These are phyloP conservation scores for Drosophila neotestacea DNA, from an alignment of 2,888 invertebrate species.

Conservation along the genomic window DNA sequence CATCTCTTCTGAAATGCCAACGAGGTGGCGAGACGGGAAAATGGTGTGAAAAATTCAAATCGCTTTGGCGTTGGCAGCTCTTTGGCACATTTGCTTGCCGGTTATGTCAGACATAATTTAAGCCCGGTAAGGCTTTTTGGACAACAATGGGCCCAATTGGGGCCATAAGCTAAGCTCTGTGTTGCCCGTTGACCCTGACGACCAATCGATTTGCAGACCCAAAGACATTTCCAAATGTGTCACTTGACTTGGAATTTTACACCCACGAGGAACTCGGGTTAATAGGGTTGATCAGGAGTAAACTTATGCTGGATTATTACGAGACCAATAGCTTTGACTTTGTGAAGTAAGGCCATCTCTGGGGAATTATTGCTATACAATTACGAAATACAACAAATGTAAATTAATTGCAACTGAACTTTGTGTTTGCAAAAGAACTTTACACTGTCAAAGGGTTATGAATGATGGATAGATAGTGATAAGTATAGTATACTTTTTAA, in stretches of 20 bases:
- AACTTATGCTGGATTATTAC: constrained; percentile 26
- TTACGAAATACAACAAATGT: background rate
- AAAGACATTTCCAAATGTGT: constrained; percentile 61
- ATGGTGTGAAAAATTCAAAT: constrained; percentile 76
- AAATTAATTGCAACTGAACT: background rate
- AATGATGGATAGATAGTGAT: background rate
- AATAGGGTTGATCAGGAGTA: constrained; percentile 22
- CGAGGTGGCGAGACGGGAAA: constrained; percentile 31
- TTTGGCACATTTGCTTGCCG: constrained; percentile 59
- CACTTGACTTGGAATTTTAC: constrained; percentile 66
- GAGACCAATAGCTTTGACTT: constrained; percentile 6
- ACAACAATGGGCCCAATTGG: constrained; percentile 57
- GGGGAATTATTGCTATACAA: background rate
- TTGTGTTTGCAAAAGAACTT: background rate
- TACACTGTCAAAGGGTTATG: background rate
- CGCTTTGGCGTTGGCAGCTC: constrained; percentile 64
- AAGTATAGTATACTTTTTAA: background rate
- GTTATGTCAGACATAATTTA: constrained; percentile 77
- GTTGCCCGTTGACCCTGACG: constrained; percentile 67
- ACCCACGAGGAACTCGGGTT: constrained; percentile 14
- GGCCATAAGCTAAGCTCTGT: constrained; percentile 66
- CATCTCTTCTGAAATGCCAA: constrained; percentile 1
- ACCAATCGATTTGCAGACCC: constrained; percentile 71
- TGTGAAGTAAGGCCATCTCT: background rate
- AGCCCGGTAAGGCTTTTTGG: constrained; percentile 62